Evolutionary conservation across 64 coral and sea anemone species (phyloP).

Genomic region (Stylophora pistillata): DNA sequence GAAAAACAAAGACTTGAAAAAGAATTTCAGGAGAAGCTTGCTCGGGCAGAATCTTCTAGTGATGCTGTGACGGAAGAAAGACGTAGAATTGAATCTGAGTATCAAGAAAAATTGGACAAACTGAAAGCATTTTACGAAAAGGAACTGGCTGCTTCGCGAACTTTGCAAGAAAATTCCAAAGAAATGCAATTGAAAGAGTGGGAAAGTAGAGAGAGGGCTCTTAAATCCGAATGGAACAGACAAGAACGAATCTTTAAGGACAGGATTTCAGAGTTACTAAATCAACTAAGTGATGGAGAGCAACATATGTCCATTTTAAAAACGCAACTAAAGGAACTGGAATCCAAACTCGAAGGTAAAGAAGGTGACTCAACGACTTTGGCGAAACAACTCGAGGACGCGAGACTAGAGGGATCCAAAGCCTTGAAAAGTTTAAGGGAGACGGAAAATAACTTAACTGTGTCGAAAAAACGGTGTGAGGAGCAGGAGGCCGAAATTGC

Average conservation of each 20-base stretch:
- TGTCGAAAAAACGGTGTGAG: slow-evolving; percentile 69
- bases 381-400: slow-evolving; percentile 61
- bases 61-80: slow-evolving; percentile 66
- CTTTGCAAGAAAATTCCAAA: slow-evolving; percentile 39
- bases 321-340: slow-evolving; percentile 58
- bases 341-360: slow-evolving; percentile 40
- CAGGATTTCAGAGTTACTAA: slow-evolving; percentile 84
- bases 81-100: slow-evolving; percentile 74
- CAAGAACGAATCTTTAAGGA: slow-evolving; percentile 89
- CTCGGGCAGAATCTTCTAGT: slow-evolving; percentile 46
- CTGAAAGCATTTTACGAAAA: slow-evolving; percentile 90
- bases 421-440: slow-evolving; percentile 70
- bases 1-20: slow-evolving; percentile 93
- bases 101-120: slow-evolving; percentile 91
- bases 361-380: slow-evolving; percentile 36
- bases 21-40: slow-evolving; percentile 76
- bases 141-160: slow-evolving; percentile 68
- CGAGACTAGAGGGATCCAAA: slow-evolving; percentile 48
- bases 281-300: slow-evolving; percentile 67
- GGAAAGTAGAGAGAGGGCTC: slow-evolving; percentile 64
- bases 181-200: slow-evolving; percentile 63
- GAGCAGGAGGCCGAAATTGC: slow-evolving; percentile 79
- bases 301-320: slow-evolving; percentile 69
- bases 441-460: slow-evolving; percentile 60
- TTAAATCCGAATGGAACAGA: slow-evolving; percentile 67